Base-by-base conservation (phyloP, 2,113 vertebrate species). In the Pangasianodon gigas region DNA sequence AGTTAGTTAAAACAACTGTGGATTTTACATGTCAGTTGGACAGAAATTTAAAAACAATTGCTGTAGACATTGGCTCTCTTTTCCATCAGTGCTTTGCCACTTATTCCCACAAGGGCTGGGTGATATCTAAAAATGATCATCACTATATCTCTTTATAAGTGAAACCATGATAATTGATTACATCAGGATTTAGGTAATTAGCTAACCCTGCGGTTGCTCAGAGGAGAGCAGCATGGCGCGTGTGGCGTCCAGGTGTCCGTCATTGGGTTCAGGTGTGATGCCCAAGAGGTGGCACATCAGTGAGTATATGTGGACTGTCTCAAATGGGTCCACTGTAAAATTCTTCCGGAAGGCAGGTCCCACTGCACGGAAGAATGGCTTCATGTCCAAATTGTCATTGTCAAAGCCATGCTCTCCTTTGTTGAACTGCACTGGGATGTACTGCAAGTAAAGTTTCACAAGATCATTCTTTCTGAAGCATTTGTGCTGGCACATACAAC, bases 401-500 rank as follows among this genome's bases (percentile, higher is more conserved):
- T 98, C 95, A 0, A 97, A 99, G 62, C 98, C 98, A 0, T 98
- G 98, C 13, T 98, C 97, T 0, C 98, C 98, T 0, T 94, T 96
- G 69, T 98, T 93, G 92, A 95, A 94, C 95, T 99, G 98, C 58
- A 98, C 94, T 2, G 95, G 97, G 16, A 90, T 0, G 29, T 96
- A 96, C 97, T 99, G 95, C 0, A 60, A 44, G 29, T 54, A 51
- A 32, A 82, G 18, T 82, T 82, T 54, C 16, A 82, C 29, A 54
- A 32, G 79, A 82, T 8, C 29, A 54, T 54, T 8, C 6, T 19
- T 82, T 54, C 19, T 54, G 2, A 82, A 16, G 8, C 16, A 54
- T 82, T 54, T 54, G 51, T n/a, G 29, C 19, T 51, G 14, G 6
- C 29, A 19, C 16, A 32, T 32, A 19, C 14, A 51, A 51, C 8